phyloP scores from a whole-genome alignment of 2,888 invertebrate genomes.

The Limnephilus marmoratus region DNA sequence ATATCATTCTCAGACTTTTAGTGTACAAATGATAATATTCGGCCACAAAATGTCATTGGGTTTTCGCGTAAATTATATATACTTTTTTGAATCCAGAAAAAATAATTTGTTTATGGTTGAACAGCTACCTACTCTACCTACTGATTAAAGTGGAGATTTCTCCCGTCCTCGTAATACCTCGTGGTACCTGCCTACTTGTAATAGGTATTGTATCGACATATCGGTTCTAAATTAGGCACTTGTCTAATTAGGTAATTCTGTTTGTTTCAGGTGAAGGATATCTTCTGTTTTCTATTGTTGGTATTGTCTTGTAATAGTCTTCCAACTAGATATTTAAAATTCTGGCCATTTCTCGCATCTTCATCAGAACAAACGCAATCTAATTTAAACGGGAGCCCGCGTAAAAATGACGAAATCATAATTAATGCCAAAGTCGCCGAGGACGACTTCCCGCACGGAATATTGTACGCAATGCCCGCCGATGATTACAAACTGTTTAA shows the following conservation, averaged over 20 bases:
- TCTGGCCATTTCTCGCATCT: conserved; percentile 19
- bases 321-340: conserved; percentile 28
- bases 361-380: conserved; percentile 6
- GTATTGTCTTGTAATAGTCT: conserved; percentile 21
- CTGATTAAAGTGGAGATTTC: background rate
- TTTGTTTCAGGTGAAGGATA: conserved; percentile 35
- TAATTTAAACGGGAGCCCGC: conserved; percentile 24
- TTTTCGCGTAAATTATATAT: background rate
- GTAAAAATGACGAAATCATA: conserved; percentile 10
- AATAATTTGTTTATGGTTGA: background rate
- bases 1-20: no score
- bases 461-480: conserved; percentile 19
- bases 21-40: background rate
- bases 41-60: background rate
- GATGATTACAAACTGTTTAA: conserved; percentile 14
- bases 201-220: background rate
- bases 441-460: conserved; percentile 6
- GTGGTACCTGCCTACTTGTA: background rate
- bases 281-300: conserved; percentile 12
- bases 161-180: background rate
- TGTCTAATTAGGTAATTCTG: background rate
- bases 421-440: background rate
- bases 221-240: background rate
- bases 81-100: background rate
- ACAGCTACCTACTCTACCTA: background rate